Evolutionary conservation across 1,140 invertebrate genomes (phyloP), one percentile per base, ranked within the genome.

Genomic region (Caenorhabditis inopinata): DNA sequence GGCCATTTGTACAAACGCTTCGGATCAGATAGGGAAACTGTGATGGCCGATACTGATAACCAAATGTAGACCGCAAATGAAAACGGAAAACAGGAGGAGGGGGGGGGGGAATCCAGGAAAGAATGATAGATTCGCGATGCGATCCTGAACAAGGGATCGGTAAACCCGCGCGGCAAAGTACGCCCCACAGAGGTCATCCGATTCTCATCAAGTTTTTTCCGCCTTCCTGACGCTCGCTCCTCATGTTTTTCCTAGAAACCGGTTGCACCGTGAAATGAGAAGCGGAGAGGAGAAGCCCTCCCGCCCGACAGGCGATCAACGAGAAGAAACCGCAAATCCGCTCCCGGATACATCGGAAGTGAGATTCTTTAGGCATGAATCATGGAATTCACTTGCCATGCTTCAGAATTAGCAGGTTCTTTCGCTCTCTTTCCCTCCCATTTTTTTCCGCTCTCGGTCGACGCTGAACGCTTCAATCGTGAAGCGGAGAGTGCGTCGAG

Each of bases 201-300:
- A 68, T 68, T 68, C 58, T 68, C 58, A 68, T 68, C 58, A 68
- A 68, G 58, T 68, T 68, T 68, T 68, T 68, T 68, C 32, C 51
- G 27, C 51, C 51, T 58, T 58, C 51, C 51, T 58, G 51, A n/a
- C 51, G 49, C 51, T 58, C 51, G 35, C 58, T 21, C 58, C 27
- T 27, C 25, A 21, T n/a, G 7, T 68, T 42, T 68, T 68, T 21
- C 21, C 58, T n/a, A 68, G 58, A 68, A 68, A 68, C 58, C 58
- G 32, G 58, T 68, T 68, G 1, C n/a, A n/a, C n/a, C n/a, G n/a
- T n/a, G n/a, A n/a, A n/a, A n/a, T n/a, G n/a, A n/a, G n/a, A n/a
- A n/a, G n/a, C n/a, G n/a, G n/a, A n/a, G n/a, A n/a, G n/a, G n/a
- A n/a, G n/a, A n/a, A n/a, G n/a, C n/a, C n/a, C n/a, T n/a, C n/a